These are phyloP conservation scores for Ariopsis seemanni DNA, from an alignment of 2,113 vertebrate genomes.

Conservation along the genomic window DNA sequence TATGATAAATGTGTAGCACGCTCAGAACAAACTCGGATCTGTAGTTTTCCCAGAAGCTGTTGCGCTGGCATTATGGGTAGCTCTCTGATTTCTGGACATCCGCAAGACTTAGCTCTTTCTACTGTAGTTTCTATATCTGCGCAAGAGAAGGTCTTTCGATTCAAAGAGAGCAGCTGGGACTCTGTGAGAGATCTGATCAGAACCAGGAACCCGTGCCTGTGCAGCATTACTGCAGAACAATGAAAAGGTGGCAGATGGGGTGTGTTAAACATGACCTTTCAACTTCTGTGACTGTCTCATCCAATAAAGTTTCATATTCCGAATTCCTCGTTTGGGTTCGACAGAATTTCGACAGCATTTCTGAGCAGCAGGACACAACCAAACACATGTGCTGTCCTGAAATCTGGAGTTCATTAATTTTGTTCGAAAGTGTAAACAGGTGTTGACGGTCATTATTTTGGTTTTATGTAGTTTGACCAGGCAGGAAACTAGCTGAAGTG, in stretches of 20 bases:
- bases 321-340: conserved; percentile 50
- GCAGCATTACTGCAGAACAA: conserved; percentile 63
- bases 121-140: conserved; percentile 40
- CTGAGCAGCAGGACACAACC: background rate
- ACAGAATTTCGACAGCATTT: background rate
- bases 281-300: conserved; percentile 62
- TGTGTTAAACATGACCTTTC: conserved; percentile 43
- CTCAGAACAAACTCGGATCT: background rate
- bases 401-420: conserved; percentile 21
- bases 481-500: background rate
- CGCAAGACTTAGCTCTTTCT: background rate
- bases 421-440: conserved; percentile 16
- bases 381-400: background rate
- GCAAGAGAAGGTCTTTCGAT: conserved; percentile 63
- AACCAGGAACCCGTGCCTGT: conserved; percentile 65
- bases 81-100: background rate
- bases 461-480: background rate
- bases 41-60: background rate
- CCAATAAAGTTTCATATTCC: conserved; percentile 56
- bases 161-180: conserved; percentile 62
- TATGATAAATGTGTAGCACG: background rate
- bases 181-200: conserved; percentile 65
- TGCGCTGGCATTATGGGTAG: background rate
- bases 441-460: background rate
- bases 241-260: conserved; percentile 1